These are phyloP conservation scores for Lepus timidus DNA, from an alignment of 2,113 vertebrate genomes.

Conservation along the genomic window DNA sequence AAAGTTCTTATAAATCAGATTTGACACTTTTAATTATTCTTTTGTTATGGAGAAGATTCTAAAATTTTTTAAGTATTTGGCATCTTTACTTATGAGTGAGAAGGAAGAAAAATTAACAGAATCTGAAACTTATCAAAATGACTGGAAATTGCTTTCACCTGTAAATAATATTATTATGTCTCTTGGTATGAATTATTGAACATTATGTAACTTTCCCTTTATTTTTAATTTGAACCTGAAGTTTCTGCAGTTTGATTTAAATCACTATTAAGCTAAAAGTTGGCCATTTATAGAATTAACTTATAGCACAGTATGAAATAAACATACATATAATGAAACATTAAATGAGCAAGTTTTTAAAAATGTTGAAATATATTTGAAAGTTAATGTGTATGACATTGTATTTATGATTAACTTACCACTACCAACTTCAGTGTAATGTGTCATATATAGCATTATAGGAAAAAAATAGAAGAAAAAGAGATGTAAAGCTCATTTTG, in stretches of 20 bases:
- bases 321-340: not conserved
- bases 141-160: not conserved
- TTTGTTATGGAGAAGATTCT: not conserved
- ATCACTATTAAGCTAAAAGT: not conserved
- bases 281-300: not conserved
- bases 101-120: not conserved
- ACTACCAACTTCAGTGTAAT: not conserved
- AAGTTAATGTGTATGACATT: not conserved
- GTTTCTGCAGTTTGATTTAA: not conserved
- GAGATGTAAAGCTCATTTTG: not conserved
- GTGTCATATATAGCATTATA: not conserved
- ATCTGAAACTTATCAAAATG: not conserved
- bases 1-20: not conserved
- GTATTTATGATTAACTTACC: not conserved
- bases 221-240: not conserved
- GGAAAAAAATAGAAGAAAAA: not conserved
- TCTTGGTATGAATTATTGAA: not conserved
- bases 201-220: not conserved
- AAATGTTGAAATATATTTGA: conserved; percentile 5
- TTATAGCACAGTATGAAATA: not conserved
- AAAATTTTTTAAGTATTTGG: not conserved
- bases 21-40: not conserved
- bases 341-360: not conserved
- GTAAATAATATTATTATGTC: not conserved
- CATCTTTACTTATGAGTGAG: not conserved